phyloP scores from a whole-genome alignment of 2,797 vertebrate species.

The Poliocrania exsul region DNA sequence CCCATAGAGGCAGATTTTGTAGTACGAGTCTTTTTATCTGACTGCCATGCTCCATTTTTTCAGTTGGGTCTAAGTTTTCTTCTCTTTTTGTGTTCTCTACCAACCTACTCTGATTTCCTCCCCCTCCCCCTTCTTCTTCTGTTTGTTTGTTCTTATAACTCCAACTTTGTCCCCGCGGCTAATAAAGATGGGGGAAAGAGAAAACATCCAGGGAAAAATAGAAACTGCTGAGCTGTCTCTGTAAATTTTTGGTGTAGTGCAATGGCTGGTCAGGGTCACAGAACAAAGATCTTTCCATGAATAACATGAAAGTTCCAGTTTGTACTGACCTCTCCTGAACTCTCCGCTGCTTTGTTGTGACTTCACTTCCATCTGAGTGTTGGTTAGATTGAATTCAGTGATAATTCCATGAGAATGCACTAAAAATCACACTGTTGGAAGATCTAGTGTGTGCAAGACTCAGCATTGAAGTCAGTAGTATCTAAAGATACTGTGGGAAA shows the following conservation, averaged over 20 bases:
- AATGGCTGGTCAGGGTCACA: slow-evolving; percentile 25
- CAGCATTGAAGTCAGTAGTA: not conserved
- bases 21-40: not conserved
- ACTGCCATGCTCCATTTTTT: not conserved
- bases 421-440: not conserved
- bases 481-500: not conserved
- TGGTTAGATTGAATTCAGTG: not conserved
- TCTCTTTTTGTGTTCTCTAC: not conserved
- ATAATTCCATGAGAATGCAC: not conserved
- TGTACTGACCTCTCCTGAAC: not conserved
- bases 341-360: not conserved
- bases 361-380: not conserved
- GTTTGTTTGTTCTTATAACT: not conserved
- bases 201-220: not conserved
- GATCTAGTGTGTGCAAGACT: not conserved
- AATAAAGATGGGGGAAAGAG: not conserved
- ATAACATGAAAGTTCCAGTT: not conserved
- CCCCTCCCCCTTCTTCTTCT: not conserved
- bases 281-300: not conserved
- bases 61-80: not conserved
- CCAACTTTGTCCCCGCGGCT: not conserved
- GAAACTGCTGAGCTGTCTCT: slow-evolving; percentile 23
- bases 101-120: not conserved
- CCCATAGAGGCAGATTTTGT: not conserved
- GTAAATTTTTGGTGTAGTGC: not conserved